phyloP scores from a whole-genome alignment of 2,113 vertebrate genomes.

The Acinonyx jubatus region DNA sequence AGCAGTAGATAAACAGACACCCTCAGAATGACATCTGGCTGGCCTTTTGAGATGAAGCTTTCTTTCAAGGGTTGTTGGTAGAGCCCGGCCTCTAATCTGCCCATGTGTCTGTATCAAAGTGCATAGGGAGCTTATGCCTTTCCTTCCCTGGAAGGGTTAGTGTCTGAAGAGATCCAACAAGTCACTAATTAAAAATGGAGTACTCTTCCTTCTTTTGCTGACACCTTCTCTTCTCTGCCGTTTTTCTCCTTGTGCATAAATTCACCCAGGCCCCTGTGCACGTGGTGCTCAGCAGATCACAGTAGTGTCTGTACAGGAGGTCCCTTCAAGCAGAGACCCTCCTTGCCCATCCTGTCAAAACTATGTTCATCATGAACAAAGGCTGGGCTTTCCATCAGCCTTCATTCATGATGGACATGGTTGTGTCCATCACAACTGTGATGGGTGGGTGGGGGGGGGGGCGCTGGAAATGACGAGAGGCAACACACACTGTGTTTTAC shows the following conservation, averaged over 20 bases:
- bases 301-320: background rate
- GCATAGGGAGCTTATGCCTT: background rate
- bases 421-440: background rate
- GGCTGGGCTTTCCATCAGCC: background rate
- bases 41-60: background rate
- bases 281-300: background rate
- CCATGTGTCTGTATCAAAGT: background rate
- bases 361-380: background rate
- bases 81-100: background rate
- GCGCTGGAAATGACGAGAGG: background rate
- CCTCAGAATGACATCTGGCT: background rate
- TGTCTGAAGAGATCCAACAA: background rate
- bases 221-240: background rate
- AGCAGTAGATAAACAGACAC: background rate
- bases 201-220: background rate
- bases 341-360: background rate
- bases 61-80: background rate
- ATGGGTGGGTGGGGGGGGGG: background rate
- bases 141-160: background rate
- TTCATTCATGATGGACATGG: background rate
- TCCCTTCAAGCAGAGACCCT: background rate
- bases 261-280: background rate
- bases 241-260: background rate
- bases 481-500: background rate
- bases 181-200: background rate